Percentiles rank a stretch among this genome's conserved stretches.
Conservation (phyloP, 2,797 vertebrate genomes). For the Hoplostethus mediterraneus region DNA sequence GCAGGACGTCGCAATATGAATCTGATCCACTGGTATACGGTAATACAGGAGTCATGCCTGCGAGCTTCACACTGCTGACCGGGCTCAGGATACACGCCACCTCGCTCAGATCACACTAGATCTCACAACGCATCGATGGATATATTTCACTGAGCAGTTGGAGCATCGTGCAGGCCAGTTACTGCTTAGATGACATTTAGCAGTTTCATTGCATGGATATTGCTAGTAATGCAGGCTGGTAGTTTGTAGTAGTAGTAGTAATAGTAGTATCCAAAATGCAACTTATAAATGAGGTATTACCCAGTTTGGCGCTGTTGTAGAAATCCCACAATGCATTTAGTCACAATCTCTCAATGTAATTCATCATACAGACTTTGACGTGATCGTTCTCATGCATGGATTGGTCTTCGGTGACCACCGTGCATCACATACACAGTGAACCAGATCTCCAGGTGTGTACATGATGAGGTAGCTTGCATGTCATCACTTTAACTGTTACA, state of each 20-base stretch:
- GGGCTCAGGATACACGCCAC: neutral
- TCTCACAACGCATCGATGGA: neutral
- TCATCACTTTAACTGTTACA: conserved; percentile 50
- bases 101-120: neutral
- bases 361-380: neutral
- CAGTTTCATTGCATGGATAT: neutral
- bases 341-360: neutral
- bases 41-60: conserved; percentile 29
- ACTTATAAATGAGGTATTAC: neutral
- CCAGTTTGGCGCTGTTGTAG: neutral
- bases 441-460: neutral
- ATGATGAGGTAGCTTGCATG: conserved; percentile 37
- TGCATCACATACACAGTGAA: neutral
- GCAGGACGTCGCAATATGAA: conserved; percentile 40
- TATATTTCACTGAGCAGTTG: conserved; percentile 8
- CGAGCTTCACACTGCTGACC: conserved; percentile 2
- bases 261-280: too few relatives aligned
- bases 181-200: neutral
- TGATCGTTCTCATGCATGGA: neutral
- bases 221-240: neutral
- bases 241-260: too few relatives aligned
- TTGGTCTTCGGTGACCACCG: neutral
- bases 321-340: neutral
- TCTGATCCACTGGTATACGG: conserved; percentile 30
- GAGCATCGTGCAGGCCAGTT: conserved; percentile 8